Evolutionary conservation across 2,797 vertebrate species (phyloP), one percentile per base, ranked within the genome.

Genomic region (Phalanger gymnotis): DNA sequence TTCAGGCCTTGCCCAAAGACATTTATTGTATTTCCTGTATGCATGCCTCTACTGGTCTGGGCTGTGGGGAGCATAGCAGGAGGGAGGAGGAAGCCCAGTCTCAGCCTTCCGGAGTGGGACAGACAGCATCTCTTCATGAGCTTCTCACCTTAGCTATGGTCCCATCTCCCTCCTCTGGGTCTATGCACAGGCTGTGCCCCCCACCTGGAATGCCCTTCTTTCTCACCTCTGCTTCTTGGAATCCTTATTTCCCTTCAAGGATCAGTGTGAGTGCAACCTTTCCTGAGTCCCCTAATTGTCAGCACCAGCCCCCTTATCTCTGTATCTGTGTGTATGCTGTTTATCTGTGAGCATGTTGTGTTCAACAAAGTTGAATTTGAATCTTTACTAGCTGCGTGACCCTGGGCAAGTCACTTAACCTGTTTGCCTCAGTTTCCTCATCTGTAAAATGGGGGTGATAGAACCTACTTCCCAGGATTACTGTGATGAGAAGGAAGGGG

Each of bases 1-100:
- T 73, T 47, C 92, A 95, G 90, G n/a, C 87, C 92, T 90, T 92
- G 81, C 53, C 93, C 40, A 91, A 91, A 94, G 89, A 51, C 6
- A 13, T 9, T 52, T 31, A 92, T 31, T 51, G 12, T 27, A 81
- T 87, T n/a, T 92, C 53, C 55, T 92, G 93, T 90, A 81, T 81
- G 73, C 31, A 12, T 81, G 40, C 40, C 40, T 81, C 40, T 40
- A n/a, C 90, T 92, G 2, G 34, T n/a, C 73, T 56, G 5, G 91
- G 54, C n/a, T 66, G 28, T 27, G 22, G 73, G 93, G 34, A 81
- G 90, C 81, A 28, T 30, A 2, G 0, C 0, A 30, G 91, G 54
- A 89, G 90, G 12, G 30, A 91, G 53, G 3, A 55, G 13, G 52
- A 13, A 12, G 0, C 40, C 52, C 5, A 6, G 51, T 31, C 47